Evolutionary conservation across 2,113 vertebrate species (phyloP).

Genomic region (Athene cunicularia): DNA sequence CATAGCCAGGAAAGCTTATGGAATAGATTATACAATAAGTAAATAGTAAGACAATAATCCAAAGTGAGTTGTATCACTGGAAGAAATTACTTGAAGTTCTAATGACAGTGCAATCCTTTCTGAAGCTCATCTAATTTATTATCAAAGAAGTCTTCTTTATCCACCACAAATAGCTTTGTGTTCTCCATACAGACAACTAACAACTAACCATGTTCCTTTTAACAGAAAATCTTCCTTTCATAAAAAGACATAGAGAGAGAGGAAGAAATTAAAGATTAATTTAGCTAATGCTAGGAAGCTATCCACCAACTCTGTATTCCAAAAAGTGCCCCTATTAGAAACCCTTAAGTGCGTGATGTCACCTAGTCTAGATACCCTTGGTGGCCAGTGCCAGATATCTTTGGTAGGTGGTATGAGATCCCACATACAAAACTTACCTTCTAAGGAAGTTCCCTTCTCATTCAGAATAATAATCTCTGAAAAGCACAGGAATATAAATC

Average conservation of each 20-base stretch:
- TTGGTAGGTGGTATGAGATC: not conserved
- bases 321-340: not conserved
- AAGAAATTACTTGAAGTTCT: conserved; percentile 61
- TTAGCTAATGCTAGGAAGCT: not conserved
- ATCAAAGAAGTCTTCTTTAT: conserved; percentile 68
- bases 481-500: not conserved
- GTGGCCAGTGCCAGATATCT: not conserved
- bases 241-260: accelerated
- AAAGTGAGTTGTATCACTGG: not conserved
- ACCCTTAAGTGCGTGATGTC: not conserved
- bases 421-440: not conserved
- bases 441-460: not conserved
- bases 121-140: conserved; percentile 64
- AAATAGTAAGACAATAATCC: not conserved
- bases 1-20: not conserved
- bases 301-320: not conserved
- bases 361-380: not conserved
- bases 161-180: conserved; percentile 71
- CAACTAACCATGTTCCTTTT: not conserved
- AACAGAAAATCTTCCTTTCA: conserved; percentile 67
- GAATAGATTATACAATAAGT: not conserved
- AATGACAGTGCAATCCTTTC: conserved; percentile 45
- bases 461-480: not conserved
- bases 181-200: conserved; percentile 74
- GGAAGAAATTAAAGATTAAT: not conserved